Percentiles rank a stretch among this genome's conserved stretches.
These are phyloP conservation scores for Helicorthomorpha holstii DNA, from an alignment of 1,140 invertebrate genomes.

Conservation along the genomic window DNA sequence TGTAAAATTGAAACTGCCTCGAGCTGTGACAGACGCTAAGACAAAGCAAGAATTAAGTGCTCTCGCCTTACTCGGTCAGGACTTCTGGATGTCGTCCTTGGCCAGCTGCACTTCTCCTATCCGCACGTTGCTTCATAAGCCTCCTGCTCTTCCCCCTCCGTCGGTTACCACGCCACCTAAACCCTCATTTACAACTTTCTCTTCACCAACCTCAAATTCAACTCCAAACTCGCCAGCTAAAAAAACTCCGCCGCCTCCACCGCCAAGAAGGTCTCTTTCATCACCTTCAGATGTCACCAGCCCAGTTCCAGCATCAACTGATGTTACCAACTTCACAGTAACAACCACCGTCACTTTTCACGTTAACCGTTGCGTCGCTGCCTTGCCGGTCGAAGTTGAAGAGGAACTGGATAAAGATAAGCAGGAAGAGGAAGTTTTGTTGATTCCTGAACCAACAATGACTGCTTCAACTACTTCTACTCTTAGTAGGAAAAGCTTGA, in stretches of 20 bases:
- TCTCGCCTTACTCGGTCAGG: slow-evolving; percentile 73
- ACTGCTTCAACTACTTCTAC: background rate
- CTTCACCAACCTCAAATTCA: slow-evolving; percentile 8
- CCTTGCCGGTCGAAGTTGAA: background rate
- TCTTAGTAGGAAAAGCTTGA: slow-evolving; percentile 1
- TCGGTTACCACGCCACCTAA: slow-evolving; percentile 35
- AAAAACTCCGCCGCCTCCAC: slow-evolving; percentile 37
- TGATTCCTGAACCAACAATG: background rate
- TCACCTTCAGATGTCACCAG: slow-evolving; percentile 21
- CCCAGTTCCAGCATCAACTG: background rate
- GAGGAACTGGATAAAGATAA: slow-evolving; percentile 3
- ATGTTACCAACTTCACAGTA: slow-evolving; percentile 45
- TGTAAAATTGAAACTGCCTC: slow-evolving; percentile 68
- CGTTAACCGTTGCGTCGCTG: slow-evolving; percentile 33
- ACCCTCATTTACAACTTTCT: slow-evolving; percentile 9
- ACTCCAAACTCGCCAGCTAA: slow-evolving; percentile 7
- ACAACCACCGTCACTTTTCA: slow-evolving; percentile 67
- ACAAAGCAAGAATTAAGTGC: slow-evolving; percentile 77
- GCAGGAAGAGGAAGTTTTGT: too few relatives aligned
- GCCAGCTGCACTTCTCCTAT: slow-evolving; percentile 37
- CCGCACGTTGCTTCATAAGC: background rate
- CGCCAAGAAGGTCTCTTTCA: slow-evolving; percentile 34
- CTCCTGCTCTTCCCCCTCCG: slow-evolving; percentile 33
- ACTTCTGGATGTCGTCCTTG: slow-evolving; percentile 79
- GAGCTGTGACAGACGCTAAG: slow-evolving; percentile 61